A percentile compares a stretch with the other conserved stretches of the same genome.
These are phyloP conservation scores for Onychorhynchus coronatus DNA, from an alignment of 2,113 vertebrate genomes.

Conservation along the genomic window DNA sequence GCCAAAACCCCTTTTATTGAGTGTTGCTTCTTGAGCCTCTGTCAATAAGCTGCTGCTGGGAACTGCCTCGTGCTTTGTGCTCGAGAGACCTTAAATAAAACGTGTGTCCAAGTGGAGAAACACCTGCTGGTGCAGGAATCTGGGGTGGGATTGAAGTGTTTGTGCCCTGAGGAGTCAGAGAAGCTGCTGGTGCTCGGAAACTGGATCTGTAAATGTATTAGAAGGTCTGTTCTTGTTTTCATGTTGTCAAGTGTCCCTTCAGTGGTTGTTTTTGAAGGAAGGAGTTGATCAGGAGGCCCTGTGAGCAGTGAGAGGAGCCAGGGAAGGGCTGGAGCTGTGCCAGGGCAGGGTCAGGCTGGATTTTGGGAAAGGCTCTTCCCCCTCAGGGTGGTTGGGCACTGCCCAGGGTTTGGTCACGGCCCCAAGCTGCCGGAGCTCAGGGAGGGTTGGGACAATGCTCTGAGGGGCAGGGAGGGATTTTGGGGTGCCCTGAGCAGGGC, in stretches of 20 bases:
- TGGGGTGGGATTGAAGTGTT: background rate
- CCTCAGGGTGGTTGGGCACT: background rate
- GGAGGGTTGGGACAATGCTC: background rate
- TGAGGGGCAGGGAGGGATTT: background rate
- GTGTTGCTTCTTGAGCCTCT: background rate
- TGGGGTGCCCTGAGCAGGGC: background rate
- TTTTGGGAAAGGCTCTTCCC: background rate
- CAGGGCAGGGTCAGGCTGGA: background rate
- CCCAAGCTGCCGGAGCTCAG: background rate
- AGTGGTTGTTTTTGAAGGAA: background rate
- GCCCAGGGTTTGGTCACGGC: background rate
- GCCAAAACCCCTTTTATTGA: background rate
- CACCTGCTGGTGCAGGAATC: background rate
- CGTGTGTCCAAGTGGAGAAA: background rate
- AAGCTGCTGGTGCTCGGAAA: background rate
- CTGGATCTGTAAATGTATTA: rapidly evolving
- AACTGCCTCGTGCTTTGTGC: background rate
- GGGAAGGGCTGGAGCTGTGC: too few relatives aligned
- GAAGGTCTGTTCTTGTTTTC: background rate
- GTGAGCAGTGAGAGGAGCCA: background rate
- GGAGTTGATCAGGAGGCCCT: background rate
- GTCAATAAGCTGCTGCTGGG: background rate
- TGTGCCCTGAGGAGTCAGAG: background rate
- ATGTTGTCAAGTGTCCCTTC: background rate
- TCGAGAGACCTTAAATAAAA: background rate